Base-by-base conservation (phyloP, 2,113 vertebrate species). In the Triplophysa siluroides region DNA sequence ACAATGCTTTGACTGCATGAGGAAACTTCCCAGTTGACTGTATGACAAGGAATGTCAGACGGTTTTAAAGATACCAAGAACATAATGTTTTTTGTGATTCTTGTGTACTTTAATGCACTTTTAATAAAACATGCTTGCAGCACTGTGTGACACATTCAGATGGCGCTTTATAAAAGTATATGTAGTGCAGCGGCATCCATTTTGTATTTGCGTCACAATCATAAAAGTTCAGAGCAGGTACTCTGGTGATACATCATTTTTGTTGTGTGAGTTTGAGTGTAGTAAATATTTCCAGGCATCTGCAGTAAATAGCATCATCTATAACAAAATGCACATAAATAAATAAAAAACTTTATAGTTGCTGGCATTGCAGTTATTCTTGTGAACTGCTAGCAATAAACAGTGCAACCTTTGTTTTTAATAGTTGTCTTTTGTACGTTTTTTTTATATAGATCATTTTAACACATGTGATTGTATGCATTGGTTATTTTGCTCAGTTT, bases 201-300 rank as follows among this genome's bases (percentile, higher is more conserved):
- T 67, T 81, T 84, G 58, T 79, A 72, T 73, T 76, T 81, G 13
- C 21, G 33, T 43, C 65, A 71, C 54, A 73, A 52, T 21, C 12
- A 67, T 82, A 52, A 58, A 43, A 24, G 9, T 81, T 91, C 89
- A 86, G 92, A 93, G 93, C 92, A 82, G 93, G 91, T 87, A 83
- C 93, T 93, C 92, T 92, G 54, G 54, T 58, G 92, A 89, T 33
- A 78, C 23, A 78, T 60, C 18, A 67, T 47, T 63, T 78, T 66
- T 52, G 81, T 77, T 80, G 45, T 76, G 47, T 64, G 29, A 45
- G 52, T 43, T 71, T 54, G 60, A 43, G 21, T 76, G 21, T 62
- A 71, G 14, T 54, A 76, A 19, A 58, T 62, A 33, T 38, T 67
- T 78, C n/a, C 61, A 78, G 26, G 23, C 5, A 16, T 72, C 23